Base-by-base conservation (phyloP, 2,888 invertebrate genomes). In the Fabriciana adippe region DNA sequence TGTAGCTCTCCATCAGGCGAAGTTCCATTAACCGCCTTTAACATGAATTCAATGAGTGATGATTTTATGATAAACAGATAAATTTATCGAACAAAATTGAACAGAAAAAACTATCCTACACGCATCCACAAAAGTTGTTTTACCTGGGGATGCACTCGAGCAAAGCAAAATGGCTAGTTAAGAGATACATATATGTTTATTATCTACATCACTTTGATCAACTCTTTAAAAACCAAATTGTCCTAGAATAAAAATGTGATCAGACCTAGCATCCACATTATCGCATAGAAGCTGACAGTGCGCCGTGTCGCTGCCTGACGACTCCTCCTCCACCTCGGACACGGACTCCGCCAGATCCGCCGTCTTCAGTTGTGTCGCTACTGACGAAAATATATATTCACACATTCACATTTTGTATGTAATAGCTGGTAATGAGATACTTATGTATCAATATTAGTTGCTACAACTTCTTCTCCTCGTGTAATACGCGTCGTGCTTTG, bases 21-120 rank as follows among this genome's bases (percentile, higher is more conserved):
- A 95, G 94, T 77, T 95, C 95, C 90, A 95, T 94, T 74, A 95
- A 87, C 70, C 95, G 94, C 76, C 95, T 94, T 59, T 31, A 56
- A 15, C 13, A 6, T 56, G 18, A 55, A 26, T 48, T 41, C 11
- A 41, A 41, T 41, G 35, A 41, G 2, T 41, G 11, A 41, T 11
- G 35, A 26, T 26, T 26, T 26, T 26, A 26, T 26, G 4, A 26
- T 26, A 26, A 4, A 26, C 4, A 26, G 4, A 26, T 26, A 26
- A 3, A 26, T 26, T 4, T 26, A 5, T 26, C 26, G 26, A 4
- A 26, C 26, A 26, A 26, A 26, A 26, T 4, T 26, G 6, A 35
- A 41, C 8, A 11, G 2, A 41, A 11, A 41, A 41, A 41, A 11
- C 0, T 41, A 11, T 41, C 8, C 11, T 11, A 41, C 2, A 41